Base-by-base conservation (phyloP, 1,140 invertebrate species). In the Drosophila malerkotliana region DNA sequence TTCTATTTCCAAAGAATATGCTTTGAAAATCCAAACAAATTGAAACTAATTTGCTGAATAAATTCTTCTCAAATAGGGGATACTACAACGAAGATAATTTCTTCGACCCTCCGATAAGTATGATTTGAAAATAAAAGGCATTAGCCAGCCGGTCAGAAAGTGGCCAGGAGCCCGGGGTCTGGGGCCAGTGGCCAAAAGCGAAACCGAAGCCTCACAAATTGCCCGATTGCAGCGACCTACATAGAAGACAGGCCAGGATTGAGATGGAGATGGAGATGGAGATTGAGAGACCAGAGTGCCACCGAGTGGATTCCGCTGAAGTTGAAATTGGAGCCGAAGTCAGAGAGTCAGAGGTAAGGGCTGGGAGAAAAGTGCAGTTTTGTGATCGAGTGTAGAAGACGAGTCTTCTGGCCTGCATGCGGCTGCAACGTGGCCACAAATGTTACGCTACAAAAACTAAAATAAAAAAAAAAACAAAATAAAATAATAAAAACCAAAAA, bases 161-260 rank as follows among this genome's bases (percentile, higher is more conserved):
- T 37, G 30, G 30, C 57, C 60, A 37, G 21, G 21, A 2, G 3
- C 21, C 21, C 0, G 21, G 21, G 21, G 3, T 3, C 21, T 3
- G 21, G 21, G 21, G 21, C 21, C 21, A 21, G 21, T 53, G 62
- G 64, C 41, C 52, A 49, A 67, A 63, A 79, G 47, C 59, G 56
- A 81, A 73, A 66, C 58, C 51, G 64, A 77, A 61, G 69, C 47
- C 44, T 9, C 7, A 47, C 56, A 76, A 79, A 88, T 84, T 90
- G 90, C 4, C 14, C 5, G 44, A 47, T 79, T 90, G 88, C 88
- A 89, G 49, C 88, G 88, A 90, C 88, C 88, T 90, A 85, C 75
- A 88, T 88, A 83, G 75, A 83, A 79, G 60, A 56, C 49, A 58
- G n/a, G 21, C 37, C 32, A 63, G 6, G 44, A 21, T 21, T 3